These are phyloP conservation scores for Astyanax mexicanus DNA, from an alignment of 2,797 vertebrate genomes.

Conservation along the genomic window DNA sequence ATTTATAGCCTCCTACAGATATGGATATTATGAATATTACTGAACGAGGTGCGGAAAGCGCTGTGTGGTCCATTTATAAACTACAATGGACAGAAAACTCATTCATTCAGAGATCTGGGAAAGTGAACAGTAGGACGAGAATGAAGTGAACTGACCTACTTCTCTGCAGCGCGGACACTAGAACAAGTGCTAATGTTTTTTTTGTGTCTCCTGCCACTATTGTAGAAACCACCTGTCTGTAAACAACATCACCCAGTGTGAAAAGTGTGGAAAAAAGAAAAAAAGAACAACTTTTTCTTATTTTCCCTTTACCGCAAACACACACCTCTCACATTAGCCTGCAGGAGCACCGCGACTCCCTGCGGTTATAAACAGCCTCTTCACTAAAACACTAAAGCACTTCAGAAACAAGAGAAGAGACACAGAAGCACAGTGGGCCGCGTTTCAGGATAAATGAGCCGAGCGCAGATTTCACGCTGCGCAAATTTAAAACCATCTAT, in stretches of 20 bases:
- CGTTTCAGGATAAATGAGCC: slow-evolving; percentile 33
- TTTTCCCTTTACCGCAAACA: neutral
- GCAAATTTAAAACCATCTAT: neutral
- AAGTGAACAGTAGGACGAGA: slow-evolving; percentile 11
- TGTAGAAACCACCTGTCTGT: slow-evolving; percentile 16
- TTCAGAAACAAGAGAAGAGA: no score
- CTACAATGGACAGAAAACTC: neutral
- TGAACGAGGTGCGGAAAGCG: neutral
- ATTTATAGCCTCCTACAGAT: neutral
- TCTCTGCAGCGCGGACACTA: slow-evolving; percentile 10
- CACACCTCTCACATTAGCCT: slow-evolving; percentile 1
- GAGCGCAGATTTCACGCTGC: neutral
- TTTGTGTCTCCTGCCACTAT: neutral
- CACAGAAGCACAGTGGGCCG: neutral
- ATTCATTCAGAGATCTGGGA: neutral
- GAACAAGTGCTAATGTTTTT: neutral
- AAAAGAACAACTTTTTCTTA: slow-evolving; percentile 13
- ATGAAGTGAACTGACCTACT: slow-evolving; percentile 29
- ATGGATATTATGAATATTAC: neutral
- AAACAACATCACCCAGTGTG: slow-evolving; percentile 5
- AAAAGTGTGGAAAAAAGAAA: no score
- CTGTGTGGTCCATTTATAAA: neutral
- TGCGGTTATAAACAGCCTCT: slow-evolving; percentile 61
- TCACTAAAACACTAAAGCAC: slow-evolving; percentile 55
- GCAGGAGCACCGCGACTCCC: slow-evolving; percentile 46